Conservation (phyloP, 2,888 invertebrate species). For the Melinaea marsaeus region DNA sequence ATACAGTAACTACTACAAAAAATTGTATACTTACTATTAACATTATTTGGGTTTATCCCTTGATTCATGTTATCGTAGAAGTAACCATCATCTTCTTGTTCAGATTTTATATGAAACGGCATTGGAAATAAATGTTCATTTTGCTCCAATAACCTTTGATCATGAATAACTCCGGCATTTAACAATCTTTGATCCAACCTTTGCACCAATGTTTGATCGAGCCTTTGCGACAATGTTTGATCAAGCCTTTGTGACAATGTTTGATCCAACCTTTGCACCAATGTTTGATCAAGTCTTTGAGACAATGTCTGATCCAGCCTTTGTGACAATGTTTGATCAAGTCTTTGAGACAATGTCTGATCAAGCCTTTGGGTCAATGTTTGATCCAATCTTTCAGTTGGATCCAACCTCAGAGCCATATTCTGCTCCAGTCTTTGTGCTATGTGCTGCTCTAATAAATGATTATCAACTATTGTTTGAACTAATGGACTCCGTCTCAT, state of each 20-base stretch:
- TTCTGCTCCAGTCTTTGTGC: constrained; percentile 40
- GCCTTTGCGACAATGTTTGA: constrained; percentile 38
- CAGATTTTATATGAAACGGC: constrained; percentile 66
- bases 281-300: constrained; percentile 35
- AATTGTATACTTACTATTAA: constrained; percentile 51
- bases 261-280: constrained; percentile 36
- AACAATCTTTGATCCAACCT: constrained; percentile 35
- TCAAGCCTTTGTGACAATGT: constrained; percentile 38
- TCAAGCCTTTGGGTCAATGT: constrained; percentile 38
- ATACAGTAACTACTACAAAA: background rate
- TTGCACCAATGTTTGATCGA: constrained; percentile 34
- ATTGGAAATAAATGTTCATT: constrained; percentile 52
- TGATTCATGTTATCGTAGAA: constrained; percentile 63
- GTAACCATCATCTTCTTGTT: constrained; percentile 66
- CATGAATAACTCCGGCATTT: constrained; percentile 34
- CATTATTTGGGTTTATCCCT: constrained; percentile 39
- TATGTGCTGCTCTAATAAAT: constrained; percentile 41
- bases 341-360: constrained; percentile 38
- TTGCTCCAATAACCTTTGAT: constrained; percentile 44
- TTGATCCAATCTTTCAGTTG: constrained; percentile 36
- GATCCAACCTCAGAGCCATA: constrained; percentile 36
- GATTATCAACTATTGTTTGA: constrained; percentile 33
- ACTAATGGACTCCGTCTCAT: constrained; percentile 30
- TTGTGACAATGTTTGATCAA: constrained; percentile 34
- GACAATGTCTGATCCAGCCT: constrained; percentile 34